A percentile compares a stretch with the other conserved stretches of the same genome.
These are phyloP conservation scores for Buteo buteo DNA, from an alignment of 2,113 vertebrate genomes.

Conservation along the genomic window DNA sequence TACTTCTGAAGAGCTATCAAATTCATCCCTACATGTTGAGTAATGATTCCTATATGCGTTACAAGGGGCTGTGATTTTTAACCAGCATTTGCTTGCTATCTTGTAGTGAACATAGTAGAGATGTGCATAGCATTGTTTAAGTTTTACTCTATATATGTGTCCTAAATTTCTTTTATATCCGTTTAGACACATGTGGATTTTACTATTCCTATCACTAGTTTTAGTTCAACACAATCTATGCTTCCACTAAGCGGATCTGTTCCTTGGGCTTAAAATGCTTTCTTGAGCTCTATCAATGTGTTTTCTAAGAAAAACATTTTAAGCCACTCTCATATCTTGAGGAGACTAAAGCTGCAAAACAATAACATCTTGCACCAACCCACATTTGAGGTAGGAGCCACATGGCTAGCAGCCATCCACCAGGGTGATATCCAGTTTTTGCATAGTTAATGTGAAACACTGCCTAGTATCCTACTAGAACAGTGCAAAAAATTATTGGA, in stretches of 20 bases:
- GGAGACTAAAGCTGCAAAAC: neutral
- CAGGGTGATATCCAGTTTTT: neutral
- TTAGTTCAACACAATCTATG: neutral
- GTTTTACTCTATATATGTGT: neutral
- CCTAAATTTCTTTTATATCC: neutral
- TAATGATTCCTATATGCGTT: neutral
- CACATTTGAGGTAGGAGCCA: neutral
- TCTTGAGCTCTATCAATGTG: neutral
- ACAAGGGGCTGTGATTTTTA: neutral
- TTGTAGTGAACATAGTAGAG: neutral
- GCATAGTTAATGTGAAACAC: neutral
- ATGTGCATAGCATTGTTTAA: neutral
- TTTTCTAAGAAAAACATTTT: neutral
- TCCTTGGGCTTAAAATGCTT: neutral
- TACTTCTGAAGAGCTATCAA: neutral
- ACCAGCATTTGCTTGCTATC: neutral
- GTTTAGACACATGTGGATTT: neutral
- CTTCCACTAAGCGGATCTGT: neutral
- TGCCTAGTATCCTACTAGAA: neutral
- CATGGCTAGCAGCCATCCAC: neutral
- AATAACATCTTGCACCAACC: neutral
- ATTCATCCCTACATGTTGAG: neutral
- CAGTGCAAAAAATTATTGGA: neutral
- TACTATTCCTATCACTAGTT: neutral
- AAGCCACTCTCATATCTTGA: neutral